phyloP scores from a whole-genome alignment of 1,140 invertebrate species.

The Heterodera schachtii region DNA sequence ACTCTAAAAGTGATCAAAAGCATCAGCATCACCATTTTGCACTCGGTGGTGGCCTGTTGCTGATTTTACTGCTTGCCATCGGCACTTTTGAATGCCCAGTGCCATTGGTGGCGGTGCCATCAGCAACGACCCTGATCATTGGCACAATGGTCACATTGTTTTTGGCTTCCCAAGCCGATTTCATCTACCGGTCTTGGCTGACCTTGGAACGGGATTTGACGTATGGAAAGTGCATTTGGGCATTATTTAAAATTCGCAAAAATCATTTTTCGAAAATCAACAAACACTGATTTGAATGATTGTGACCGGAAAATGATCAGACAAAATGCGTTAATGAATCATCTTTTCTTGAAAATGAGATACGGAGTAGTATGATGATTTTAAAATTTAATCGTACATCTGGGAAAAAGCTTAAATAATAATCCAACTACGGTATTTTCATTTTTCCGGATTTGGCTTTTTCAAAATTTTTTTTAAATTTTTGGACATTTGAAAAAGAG shows the following conservation, averaged over 20 bases:
- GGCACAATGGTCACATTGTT: neutral
- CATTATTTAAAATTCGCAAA: neutral
- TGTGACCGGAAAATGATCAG: no score
- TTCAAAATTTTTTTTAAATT: no score
- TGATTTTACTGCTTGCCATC: neutral
- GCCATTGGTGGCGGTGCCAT: neutral
- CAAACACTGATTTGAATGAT: no score
- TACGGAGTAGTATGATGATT: no score
- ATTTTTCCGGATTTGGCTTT: no score
- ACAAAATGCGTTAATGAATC: no score
- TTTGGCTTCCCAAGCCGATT: conserved; percentile 37
- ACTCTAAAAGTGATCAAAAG: neutral
- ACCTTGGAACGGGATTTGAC: conserved; percentile 59
- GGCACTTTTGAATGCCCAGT: neutral
- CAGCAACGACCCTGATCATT: neutral
- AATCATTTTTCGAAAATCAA: neutral
- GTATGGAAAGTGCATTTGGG: conserved; percentile 37
- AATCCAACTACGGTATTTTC: no score
- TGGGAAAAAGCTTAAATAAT: no score
- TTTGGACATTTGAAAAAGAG: no score
- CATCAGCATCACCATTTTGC: neutral
- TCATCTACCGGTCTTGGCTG: conserved; percentile 63
- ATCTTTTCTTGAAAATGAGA: no score
- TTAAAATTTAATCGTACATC: no score
- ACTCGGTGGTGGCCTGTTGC: neutral